A percentile compares a stretch with the other conserved stretches of the same genome.
Conservation (phyloP, 2,797 vertebrate species). For the Brotula barbata region DNA sequence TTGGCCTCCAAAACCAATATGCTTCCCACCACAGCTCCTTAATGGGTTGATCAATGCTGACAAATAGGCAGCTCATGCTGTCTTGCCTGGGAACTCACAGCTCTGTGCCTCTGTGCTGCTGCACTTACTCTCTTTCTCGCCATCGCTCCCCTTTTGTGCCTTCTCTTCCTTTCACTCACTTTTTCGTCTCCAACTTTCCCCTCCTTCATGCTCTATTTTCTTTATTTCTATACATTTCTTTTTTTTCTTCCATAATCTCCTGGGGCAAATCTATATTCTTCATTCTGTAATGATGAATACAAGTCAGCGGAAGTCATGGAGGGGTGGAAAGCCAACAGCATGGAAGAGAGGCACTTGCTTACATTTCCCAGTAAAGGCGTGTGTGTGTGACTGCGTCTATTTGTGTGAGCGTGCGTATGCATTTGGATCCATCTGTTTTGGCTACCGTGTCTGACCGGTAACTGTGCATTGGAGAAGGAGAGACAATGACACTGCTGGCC, state of each 20-base stretch:
- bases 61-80: constrained; percentile 81
- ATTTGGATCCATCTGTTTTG: constrained; percentile 33
- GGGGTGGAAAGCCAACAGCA: constrained; percentile 48
- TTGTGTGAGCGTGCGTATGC: not conserved
- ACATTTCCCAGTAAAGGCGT: constrained; percentile 46
- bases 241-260: constrained; percentile 59
- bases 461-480: constrained; percentile 29
- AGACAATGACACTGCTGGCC: constrained; percentile 56
- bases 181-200: constrained; percentile 44
- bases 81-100: constrained; percentile 76
- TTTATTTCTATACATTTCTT: constrained; percentile 63
- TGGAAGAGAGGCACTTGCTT: constrained; percentile 66
- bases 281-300: constrained; percentile 75
- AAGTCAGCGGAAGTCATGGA: constrained; percentile 59
- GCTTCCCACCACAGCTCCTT: constrained; percentile 79
- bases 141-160: constrained; percentile 42
- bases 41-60: constrained; percentile 86
- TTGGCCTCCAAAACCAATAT: constrained; percentile 83
- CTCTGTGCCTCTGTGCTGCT: constrained; percentile 66
- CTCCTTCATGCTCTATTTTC: constrained; percentile 68
- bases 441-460: constrained; percentile 51
- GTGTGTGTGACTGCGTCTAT: not conserved
- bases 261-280: constrained; percentile 74
- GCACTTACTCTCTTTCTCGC: constrained; percentile 66
- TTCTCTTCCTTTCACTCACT: constrained; percentile 43